phyloP scores from a whole-genome alignment of 2,113 vertebrate species.

The Cyphomyrus plagiostoma region DNA sequence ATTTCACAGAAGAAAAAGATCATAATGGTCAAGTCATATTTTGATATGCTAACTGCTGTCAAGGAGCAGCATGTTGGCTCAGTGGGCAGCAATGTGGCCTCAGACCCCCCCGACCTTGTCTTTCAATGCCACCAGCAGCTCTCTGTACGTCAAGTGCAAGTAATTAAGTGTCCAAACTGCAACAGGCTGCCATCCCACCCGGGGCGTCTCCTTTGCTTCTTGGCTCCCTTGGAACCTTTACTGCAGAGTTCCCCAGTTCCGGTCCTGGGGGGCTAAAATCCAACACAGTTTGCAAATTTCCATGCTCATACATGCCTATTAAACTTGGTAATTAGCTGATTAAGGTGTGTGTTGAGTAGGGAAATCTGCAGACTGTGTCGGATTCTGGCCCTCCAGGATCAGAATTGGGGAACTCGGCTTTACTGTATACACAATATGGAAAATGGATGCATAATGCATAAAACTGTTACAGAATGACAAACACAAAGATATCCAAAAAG shows the following conservation, averaged over 20 bases:
- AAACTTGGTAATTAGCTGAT: neutral
- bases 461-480: neutral
- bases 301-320: neutral
- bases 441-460: neutral
- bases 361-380: too few species aligned
- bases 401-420: neutral
- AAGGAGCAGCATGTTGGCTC: neutral
- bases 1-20: neutral
- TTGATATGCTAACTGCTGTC: neutral
- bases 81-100: neutral
- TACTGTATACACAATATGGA: neutral
- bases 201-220: neutral
- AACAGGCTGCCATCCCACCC: neutral
- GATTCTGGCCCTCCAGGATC: neutral
- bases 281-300: neutral
- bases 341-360: too few species aligned
- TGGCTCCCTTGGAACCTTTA: neutral
- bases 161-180: neutral
- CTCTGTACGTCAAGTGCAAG: neutral
- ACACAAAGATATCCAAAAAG: neutral
- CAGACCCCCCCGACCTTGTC: neutral
- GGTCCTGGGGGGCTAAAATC: neutral
- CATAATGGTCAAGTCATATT: neutral
- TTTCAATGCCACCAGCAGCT: neutral
- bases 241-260: neutral